Evolutionary conservation across 2,113 vertebrate species (phyloP), one percentile per base, ranked within the genome.

Genomic region (Xerus inauris): DNA sequence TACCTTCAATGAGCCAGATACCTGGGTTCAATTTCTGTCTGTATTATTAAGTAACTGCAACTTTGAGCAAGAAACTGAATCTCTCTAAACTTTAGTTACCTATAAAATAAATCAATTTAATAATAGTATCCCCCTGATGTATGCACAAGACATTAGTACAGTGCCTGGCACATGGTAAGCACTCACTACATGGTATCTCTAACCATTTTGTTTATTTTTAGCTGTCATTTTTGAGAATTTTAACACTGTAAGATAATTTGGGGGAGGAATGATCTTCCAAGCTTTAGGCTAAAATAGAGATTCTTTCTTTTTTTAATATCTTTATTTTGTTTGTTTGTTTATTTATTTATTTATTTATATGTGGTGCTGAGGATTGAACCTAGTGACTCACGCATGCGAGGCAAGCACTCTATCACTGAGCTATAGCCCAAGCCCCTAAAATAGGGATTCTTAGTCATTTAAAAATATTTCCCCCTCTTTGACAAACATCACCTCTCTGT

Each of bases 401-500:
- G n/a, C n/a, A n/a, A n/a, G n/a, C n/a, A n/a, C n/a, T n/a, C n/a
- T n/a, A n/a, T n/a, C n/a, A n/a, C n/a, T n/a, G n/a, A n/a, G n/a
- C n/a, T n/a, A n/a, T n/a, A n/a, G n/a, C n/a, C n/a, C n/a, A n/a
- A n/a, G n/a, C n/a, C n/a, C n/a, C n/a, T n/a, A n/a, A n/a, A n/a
- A 73, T 26, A 91, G 35, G 20, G 38, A 87, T 83, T 87, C 35
- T 91, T 38, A 95, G 24, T 75, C 26, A 94, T 79, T 89, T 79
- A 54, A 79, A 92, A 71, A 71, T 73, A 64, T n/a, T 80, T 69
- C 54, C 87, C 8, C 32, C 26, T 95, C 76, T 93, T 84, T 84
- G 38, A 49, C n/a, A 92, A 90, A 59, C 20, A 57, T 38, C 30
- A 45, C 71, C 17, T 2, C 42, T 65, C 17, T 91, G 6, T 45